Evolutionary conservation across 2,797 vertebrate species (phyloP).

Genomic region (Philypnodon macrostomus): DNA sequence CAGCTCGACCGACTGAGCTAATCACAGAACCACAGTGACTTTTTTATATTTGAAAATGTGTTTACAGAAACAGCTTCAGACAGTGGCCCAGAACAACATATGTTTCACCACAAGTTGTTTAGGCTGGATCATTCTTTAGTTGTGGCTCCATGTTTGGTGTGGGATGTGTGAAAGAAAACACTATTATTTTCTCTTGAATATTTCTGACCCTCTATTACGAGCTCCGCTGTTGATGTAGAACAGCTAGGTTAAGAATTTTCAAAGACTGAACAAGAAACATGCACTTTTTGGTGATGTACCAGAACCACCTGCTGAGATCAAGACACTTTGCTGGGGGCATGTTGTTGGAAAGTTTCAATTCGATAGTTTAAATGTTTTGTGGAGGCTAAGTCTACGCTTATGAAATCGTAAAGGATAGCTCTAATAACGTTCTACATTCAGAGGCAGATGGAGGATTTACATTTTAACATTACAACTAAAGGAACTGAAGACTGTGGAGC

Average conservation of each 20-base stretch:
- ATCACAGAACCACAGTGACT: too few relatives aligned
- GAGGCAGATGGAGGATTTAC: conserved; percentile 5
- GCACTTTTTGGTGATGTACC: not conserved
- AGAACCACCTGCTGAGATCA: too few relatives aligned
- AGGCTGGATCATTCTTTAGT: conserved; percentile 15
- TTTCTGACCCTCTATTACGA: conserved; percentile 50
- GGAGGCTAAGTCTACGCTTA: too few relatives aligned
- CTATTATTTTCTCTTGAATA: conserved; percentile 48
- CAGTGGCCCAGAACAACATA: conserved; percentile 11
- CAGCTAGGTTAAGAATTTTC: conserved; percentile 69
- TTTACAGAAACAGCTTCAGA: conserved; percentile 17
- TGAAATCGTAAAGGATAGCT: too few relatives aligned
- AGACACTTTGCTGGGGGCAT: too few relatives aligned
- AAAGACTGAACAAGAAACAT: conserved; percentile 53
- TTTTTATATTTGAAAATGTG: conserved; percentile 20
- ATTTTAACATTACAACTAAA: conserved; percentile 4
- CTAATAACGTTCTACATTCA: not conserved
- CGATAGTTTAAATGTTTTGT: too few relatives aligned
- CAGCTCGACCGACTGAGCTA: too few relatives aligned
- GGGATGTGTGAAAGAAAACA: conserved; percentile 27
- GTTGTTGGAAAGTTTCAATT: too few relatives aligned
- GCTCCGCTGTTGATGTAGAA: conserved; percentile 42
- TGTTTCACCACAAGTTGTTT: conserved; percentile 1
- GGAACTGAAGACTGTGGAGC: not conserved
- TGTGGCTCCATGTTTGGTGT: conserved; percentile 16